A percentile compares a stretch with the other conserved stretches of the same genome.
phyloP scores from a whole-genome alignment of 2,888 invertebrate species.

The Pachliopta kotzebuea region DNA sequence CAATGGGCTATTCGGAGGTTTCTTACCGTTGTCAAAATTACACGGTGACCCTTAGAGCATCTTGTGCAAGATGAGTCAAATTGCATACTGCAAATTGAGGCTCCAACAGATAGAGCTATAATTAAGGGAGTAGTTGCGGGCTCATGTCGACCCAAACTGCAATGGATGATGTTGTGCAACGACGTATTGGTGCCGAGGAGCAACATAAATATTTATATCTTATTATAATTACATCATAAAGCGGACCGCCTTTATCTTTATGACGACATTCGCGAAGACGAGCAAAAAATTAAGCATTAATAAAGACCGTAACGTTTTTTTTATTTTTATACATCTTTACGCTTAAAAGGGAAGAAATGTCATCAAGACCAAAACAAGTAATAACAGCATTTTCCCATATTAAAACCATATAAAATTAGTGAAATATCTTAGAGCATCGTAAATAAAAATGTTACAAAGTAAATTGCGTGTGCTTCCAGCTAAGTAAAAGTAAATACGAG shows the following conservation, averaged over 20 bases:
- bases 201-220: constrained; percentile 22
- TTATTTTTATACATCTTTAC: not conserved
- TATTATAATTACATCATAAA: constrained; percentile 14
- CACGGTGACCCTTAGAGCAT: constrained; percentile 14
- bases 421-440: no score
- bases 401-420: no score
- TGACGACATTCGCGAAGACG: not conserved
- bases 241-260: not conserved
- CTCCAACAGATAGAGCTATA: constrained; percentile 35
- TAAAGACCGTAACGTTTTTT: not conserved
- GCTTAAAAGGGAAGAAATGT: not conserved
- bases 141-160: constrained; percentile 20
- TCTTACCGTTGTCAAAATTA: constrained; percentile 26
- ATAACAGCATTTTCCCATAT: no score
- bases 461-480: not conserved
- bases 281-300: not conserved
- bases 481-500: not conserved
- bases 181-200: constrained; percentile 3
- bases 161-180: constrained; percentile 22
- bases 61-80: constrained; percentile 30
- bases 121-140: constrained; percentile 34
- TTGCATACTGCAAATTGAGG: constrained; percentile 22
- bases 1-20: constrained; percentile 9
- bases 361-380: no score
- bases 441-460: not conserved